Base-by-base conservation (phyloP, 2,113 vertebrate genomes). In the Bufo gargarizans region DNA sequence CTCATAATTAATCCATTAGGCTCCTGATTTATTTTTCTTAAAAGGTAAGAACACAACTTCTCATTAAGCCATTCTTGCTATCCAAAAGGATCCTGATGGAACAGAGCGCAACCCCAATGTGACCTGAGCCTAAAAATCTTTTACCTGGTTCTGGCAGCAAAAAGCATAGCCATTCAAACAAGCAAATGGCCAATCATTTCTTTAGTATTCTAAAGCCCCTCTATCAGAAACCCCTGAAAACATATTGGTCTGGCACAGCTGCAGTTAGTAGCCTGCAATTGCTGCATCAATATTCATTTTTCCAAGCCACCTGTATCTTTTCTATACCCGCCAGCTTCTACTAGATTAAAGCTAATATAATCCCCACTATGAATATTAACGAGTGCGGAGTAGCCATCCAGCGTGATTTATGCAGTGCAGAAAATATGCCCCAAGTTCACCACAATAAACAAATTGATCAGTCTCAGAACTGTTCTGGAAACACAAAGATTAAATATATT, bases 221-320 rank as follows among this genome's bases (percentile, higher is more conserved):
- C 43, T 43, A 58, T 80, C 55, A 59, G 14, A 43, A 71, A 71
- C 67, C 53, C 20, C 49, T 43, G 22, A 55, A 91, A 91, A 90
- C 71, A n/a, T 20, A 87, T 0, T 1, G 22, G 16, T 80, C 20
- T 43, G 63, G 49, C 55, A 58, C 85, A 91, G 81, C 63, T 89
- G 89, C 0, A 82, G 47, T 78, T 77, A 84, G 86, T 83, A 56
- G 65, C 5, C 86, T 3, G 33, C 0, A 90, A 86, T 65, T 69
- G 84, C 33, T n/a, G 7, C 9, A 88, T 33, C 12, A 33, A 80
- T 49, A 82, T 53, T 33, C 89, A 83, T 76, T 77, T 79, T 90
- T 86, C 67, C 77, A 87, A 91, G 82, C 20, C 58, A 90, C 22
- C 81, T 90, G 82, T 85, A 22, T 89, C 83, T 90, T 88, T 56